These are phyloP conservation scores for Lerema accius DNA, from an alignment of 1,140 invertebrate species.

Conservation along the genomic window DNA sequence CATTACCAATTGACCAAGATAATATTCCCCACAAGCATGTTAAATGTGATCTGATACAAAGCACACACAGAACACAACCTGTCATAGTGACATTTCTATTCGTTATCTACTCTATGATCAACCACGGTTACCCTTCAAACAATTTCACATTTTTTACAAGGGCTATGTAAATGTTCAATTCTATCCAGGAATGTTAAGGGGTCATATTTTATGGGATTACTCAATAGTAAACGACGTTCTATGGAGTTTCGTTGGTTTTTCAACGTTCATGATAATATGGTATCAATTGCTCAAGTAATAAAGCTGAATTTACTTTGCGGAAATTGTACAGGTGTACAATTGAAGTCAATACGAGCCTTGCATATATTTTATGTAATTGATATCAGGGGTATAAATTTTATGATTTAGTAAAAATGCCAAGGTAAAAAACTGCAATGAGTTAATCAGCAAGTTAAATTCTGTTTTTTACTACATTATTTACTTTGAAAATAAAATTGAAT, in stretches of 20 bases:
- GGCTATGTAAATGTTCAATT: constrained; percentile 39
- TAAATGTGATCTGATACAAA: neutral
- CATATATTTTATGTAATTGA: constrained; percentile 13
- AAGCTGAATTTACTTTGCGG: neutral
- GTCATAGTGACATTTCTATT: constrained; percentile 11
- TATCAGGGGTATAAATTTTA: neutral
- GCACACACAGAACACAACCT: neutral
- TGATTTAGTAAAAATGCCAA: neutral
- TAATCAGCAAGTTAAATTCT: neutral
- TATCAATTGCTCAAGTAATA: neutral
- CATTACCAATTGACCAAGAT: neutral
- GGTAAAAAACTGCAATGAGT: neutral
- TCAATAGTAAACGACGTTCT: constrained; percentile 33
- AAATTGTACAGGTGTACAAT: constrained; percentile 4
- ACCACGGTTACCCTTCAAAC: constrained; percentile 14
- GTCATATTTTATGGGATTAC: constrained; percentile 47
- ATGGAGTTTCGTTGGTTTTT: constrained; percentile 14
- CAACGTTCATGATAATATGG: neutral
- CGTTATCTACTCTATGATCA: constrained; percentile 1
- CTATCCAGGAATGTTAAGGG: constrained; percentile 38
- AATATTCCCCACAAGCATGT: neutral
- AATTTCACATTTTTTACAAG: constrained; percentile 32
- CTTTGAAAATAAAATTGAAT: no score
- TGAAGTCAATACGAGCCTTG: neutral
- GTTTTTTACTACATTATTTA: no score